Conservation (phyloP, 2,888 invertebrate species). For the Campopleginae sp. region DNA sequence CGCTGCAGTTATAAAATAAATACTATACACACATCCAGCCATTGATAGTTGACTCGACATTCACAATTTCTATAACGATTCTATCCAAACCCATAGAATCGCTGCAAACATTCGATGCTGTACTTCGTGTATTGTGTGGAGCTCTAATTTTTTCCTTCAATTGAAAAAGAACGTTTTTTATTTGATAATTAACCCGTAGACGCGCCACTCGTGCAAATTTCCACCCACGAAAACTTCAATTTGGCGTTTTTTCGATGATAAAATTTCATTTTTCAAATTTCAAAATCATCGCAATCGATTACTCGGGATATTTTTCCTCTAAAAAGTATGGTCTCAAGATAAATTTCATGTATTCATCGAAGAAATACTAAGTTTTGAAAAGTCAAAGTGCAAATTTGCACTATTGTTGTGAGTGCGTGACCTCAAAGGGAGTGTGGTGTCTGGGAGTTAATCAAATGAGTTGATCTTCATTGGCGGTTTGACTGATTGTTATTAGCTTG, state of each 20-base stretch:
- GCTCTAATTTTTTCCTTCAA: not conserved
- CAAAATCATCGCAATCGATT: no score
- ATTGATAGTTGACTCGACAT: conserved; percentile 16
- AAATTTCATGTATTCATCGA: no score
- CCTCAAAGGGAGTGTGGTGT: no score
- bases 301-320: no score
- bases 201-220: no score
- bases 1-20: conserved; percentile 32
- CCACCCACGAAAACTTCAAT: no score
- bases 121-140: not conserved
- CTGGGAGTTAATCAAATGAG: not conserved
- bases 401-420: no score
- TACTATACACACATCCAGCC: not conserved
- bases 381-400: no score
- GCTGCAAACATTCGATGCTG: not conserved
- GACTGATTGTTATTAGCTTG: not conserved
- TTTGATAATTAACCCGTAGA: not conserved
- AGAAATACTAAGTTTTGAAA: no score
- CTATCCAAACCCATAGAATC: not conserved
- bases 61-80: conserved; percentile 18
- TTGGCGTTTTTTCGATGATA: no score
- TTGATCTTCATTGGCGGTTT: not conserved
- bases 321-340: no score
- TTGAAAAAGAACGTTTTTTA: not conserved
- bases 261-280: no score